Percentiles rank a stretch among this genome's conserved stretches.
Evolutionary conservation across 30 jellyfish, hydroid and myxozoan species (phyloP).

Genomic region (Phacellophora camtschatica): DNA sequence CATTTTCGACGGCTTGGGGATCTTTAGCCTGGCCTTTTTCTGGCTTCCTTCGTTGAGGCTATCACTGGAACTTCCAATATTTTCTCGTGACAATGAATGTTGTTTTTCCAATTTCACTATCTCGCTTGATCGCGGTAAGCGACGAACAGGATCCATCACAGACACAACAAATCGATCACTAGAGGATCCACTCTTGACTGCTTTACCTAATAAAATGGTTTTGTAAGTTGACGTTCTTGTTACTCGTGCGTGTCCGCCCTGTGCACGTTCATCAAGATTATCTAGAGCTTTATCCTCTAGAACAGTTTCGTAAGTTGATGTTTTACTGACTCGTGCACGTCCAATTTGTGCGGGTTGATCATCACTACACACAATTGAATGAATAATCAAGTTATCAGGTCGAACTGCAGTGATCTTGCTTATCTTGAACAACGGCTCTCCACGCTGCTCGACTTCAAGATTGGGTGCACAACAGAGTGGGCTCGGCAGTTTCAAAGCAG

Average conservation of each 20-base stretch:
- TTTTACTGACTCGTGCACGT: background rate
- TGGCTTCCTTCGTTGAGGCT: slow-evolving; percentile 66
- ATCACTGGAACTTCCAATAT: slow-evolving; percentile 54
- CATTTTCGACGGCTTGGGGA: slow-evolving; percentile 55
- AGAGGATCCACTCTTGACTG: too few species aligned
- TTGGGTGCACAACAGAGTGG: too few species aligned
- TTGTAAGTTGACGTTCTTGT: background rate
- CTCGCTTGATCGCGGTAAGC: slow-evolving; percentile 68
- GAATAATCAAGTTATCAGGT: slow-evolving; percentile 18
- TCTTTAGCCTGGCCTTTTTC: slow-evolving; percentile 58
- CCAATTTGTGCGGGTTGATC: background rate
- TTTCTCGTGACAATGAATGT: slow-evolving; percentile 32
- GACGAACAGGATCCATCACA: slow-evolving; percentile 61
- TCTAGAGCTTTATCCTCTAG: background rate
- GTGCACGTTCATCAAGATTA: background rate
- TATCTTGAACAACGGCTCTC: slow-evolving; percentile 27
- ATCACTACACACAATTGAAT: background rate
- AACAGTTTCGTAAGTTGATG: background rate
- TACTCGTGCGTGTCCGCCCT: background rate
- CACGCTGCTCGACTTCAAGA: background rate
- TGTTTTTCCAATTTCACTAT: slow-evolving; percentile 24
- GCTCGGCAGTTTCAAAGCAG: too few species aligned
- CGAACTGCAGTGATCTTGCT: slow-evolving; percentile 58
- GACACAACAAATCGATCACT: background rate
- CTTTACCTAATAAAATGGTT: background rate